Conservation (phyloP, 2,888 invertebrate genomes). For the Mesochorus sp. region DNA sequence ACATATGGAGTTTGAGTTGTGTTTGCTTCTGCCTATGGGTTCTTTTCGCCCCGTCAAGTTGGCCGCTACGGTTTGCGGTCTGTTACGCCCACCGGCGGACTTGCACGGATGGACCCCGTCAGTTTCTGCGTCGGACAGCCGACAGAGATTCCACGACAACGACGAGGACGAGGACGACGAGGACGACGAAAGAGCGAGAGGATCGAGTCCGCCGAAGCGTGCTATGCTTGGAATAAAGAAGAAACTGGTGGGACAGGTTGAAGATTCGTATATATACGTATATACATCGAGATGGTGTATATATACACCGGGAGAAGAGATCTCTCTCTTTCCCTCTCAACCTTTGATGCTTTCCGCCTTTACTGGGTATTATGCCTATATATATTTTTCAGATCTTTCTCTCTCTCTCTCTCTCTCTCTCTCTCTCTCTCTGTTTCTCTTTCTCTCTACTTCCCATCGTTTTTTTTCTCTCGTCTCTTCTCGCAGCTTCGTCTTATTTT, state of each 20-base stretch:
- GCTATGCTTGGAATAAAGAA: slow-evolving; percentile 67
- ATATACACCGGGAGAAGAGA: slow-evolving; percentile 15
- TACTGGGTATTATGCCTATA: slow-evolving; percentile 13
- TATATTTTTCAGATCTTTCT: slow-evolving; percentile 24
- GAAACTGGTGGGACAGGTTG: slow-evolving; percentile 76
- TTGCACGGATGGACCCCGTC: slow-evolving; percentile 46
- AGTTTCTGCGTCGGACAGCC: slow-evolving; percentile 31
- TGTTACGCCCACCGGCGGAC: slow-evolving; percentile 65
- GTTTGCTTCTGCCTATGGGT: slow-evolving; percentile 16
- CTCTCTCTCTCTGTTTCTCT: slow-evolving; percentile 49
- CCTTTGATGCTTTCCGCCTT: slow-evolving; percentile 70
- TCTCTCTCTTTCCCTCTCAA: slow-evolving; percentile 57
- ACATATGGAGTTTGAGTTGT: slow-evolving; percentile 5
- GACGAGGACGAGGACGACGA: slow-evolving; percentile 5
- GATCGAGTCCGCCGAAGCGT: slow-evolving; percentile 43
- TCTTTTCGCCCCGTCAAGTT: slow-evolving; percentile 31
- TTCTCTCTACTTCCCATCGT: slow-evolving; percentile 28
- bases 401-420: slow-evolving; percentile 8
- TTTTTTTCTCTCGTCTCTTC: slow-evolving; percentile 41
- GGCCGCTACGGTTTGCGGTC: slow-evolving; percentile 63
- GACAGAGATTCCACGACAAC: slow-evolving; percentile 59
- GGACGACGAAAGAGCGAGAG: slow-evolving; percentile 52
- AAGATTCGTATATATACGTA: slow-evolving; percentile 40
- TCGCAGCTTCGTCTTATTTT: slow-evolving; percentile 64
- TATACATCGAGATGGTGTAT: too few species aligned